Conservation (phyloP, 1,140 invertebrate genomes). For the Battus philenor region DNA sequence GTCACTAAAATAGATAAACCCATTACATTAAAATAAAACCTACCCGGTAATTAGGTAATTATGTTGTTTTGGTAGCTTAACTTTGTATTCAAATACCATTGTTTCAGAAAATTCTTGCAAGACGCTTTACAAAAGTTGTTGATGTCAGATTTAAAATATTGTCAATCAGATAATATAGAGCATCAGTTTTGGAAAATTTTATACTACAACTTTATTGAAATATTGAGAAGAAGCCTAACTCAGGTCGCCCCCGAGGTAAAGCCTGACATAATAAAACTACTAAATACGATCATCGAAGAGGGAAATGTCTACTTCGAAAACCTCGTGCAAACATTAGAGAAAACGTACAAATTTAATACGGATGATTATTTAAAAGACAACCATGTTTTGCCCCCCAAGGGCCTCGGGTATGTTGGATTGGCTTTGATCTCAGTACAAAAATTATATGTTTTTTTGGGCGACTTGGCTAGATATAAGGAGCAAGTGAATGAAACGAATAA, state of each 20-base stretch:
- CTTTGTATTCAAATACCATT: constrained; percentile 21
- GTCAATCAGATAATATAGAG: constrained; percentile 91
- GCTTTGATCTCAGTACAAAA: constrained; percentile 91
- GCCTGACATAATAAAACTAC: constrained; percentile 79
- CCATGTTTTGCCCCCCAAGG: constrained; percentile 73
- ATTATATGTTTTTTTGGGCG: constrained; percentile 91
- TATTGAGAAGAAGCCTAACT: constrained; percentile 81
- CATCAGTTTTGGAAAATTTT: constrained; percentile 94
- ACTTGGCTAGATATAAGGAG: constrained; percentile 93
- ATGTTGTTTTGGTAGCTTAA: too few relatives aligned
- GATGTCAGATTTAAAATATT: constrained; percentile 90
- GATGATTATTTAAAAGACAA: constrained; percentile 78
- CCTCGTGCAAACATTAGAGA: constrained; percentile 84
- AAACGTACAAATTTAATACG: constrained; percentile 84
- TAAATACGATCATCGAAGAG: constrained; percentile 87
- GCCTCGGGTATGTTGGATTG: constrained; percentile 82
- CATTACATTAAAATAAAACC: too few relatives aligned
- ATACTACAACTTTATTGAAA: constrained; percentile 94
- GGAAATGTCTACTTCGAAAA: constrained; percentile 87
- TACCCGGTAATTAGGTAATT: too few relatives aligned
- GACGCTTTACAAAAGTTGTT: constrained; percentile 85
- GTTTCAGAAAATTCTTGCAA: constrained; percentile 78
- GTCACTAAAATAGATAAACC: too few relatives aligned
- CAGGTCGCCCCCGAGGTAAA: constrained; percentile 73
- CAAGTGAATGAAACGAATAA: constrained; percentile 89